These are phyloP conservation scores for Orchesella cincta DNA, from an alignment of 1,140 invertebrate species.

Conservation along the genomic window DNA sequence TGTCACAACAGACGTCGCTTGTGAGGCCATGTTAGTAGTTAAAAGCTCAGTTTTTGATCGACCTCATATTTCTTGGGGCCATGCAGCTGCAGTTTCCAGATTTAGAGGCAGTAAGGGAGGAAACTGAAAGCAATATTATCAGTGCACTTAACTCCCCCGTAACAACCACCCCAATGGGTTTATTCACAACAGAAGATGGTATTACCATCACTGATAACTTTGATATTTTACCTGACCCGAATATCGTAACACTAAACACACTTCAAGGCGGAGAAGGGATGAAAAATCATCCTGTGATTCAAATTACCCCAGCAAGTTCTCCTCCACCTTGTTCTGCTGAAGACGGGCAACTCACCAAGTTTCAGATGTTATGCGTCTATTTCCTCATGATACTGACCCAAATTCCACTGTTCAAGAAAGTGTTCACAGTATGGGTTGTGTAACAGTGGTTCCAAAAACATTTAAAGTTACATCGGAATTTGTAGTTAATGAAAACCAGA, in stretches of 20 bases:
- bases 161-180: constrained; percentile 1
- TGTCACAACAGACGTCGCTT: too few relatives aligned
- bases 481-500: not conserved
- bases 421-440: constrained; percentile 43
- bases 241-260: too few relatives aligned
- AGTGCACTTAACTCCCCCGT: not conserved
- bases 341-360: not conserved
- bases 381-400: not conserved
- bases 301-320: constrained; percentile 47
- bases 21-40: too few relatives aligned
- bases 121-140: constrained; percentile 40
- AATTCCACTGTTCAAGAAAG: not conserved
- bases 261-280: not conserved
- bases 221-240: too few relatives aligned
- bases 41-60: not conserved
- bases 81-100: constrained; percentile 28
- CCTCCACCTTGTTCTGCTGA: constrained; percentile 15
- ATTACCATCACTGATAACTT: not conserved
- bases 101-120: constrained; percentile 39
- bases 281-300: constrained; percentile 39
- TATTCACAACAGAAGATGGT: not conserved
- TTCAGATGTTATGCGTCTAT: not conserved
- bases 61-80: constrained; percentile 12
- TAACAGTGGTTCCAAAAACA: constrained; percentile 42
- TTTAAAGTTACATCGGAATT: constrained; percentile 47